Percentiles rank a stretch among this genome's conserved stretches.
Conservation (phyloP, 2,113 vertebrate genomes). For the Zosterops hypoxanthus region DNA sequence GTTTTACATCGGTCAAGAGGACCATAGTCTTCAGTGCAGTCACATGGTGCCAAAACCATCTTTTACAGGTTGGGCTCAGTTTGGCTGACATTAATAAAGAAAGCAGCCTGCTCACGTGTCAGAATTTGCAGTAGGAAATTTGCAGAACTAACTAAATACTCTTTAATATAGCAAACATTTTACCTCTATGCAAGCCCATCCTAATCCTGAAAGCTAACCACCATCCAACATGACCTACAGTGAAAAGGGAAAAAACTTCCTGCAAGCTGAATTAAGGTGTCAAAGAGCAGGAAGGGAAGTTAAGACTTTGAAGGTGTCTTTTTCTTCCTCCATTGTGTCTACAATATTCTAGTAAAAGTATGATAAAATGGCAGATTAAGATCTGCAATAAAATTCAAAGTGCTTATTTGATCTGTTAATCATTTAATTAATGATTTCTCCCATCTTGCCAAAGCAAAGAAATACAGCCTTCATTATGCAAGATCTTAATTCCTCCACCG, state of each 20-base stretch:
- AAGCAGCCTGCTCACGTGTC: not conserved
- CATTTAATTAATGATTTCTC: not conserved
- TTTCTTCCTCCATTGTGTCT: not conserved
- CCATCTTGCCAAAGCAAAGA: not conserved
- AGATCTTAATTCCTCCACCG: not conserved
- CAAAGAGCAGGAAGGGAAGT: not conserved
- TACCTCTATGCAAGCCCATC: not conserved
- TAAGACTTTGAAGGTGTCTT: not conserved
- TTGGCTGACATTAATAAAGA: not conserved
- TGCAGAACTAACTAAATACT: not conserved
- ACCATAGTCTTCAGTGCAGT: rapidly evolving
- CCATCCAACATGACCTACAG: not conserved
- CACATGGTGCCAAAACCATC: not conserved
- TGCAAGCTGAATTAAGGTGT: not conserved
- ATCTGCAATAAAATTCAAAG: not conserved
- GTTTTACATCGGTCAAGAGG: not conserved
- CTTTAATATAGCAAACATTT: not conserved
- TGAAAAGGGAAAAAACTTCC: not conserved
- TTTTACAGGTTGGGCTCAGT: not conserved
- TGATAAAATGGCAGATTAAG: not conserved
- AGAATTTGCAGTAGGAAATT: not conserved
- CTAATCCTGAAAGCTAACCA: not conserved
- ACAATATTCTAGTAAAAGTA: not conserved
- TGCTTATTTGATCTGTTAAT: not conserved
- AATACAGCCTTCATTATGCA: not conserved